Base-by-base conservation (phyloP, 2,113 vertebrate species). In the Prionailurus viverrinus region DNA sequence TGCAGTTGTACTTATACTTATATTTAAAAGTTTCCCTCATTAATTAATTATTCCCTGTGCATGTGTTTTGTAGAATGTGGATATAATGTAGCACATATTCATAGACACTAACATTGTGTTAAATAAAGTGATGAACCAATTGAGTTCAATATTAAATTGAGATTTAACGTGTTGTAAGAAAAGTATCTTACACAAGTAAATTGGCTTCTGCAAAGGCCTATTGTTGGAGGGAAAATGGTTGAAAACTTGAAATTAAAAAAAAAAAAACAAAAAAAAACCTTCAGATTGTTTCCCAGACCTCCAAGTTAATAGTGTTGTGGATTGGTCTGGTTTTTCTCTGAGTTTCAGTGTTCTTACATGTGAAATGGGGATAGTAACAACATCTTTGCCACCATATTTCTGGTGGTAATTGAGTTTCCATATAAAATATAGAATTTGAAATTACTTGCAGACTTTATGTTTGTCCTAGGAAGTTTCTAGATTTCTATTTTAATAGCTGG, bases 401-500 rank as follows among this genome's bases (percentile, higher is more conserved):
- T 53, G 78, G 21, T 78, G 51, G 33, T 45, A 78, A 53, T 65
- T 80, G 1, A 21, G 2, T 80, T 94, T 90, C 29, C 16, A 71
- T 81, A 15, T 19, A 93, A 79, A 91, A 51, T 88, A 55, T 0
- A 73, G 53, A 91, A 33, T 93, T 39, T 79, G 3, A 91, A 89
- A 85, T 4, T 63, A 21, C 33, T 79, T 85, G 3, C 19, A 95
- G 85, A 2, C 16, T 93, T 2, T 14, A 73, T 21, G 1, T 48
- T 76, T 51, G 13, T 51, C 10, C 31, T 89, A 71, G 13, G 19
- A 15, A 68, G 27, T 92, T 84, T 83, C 58, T 55, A 79, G 12
- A 53, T 85, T 96, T 89, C 41, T 6, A 25, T 85, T 84, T 87
- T 94, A 91, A 65, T 89, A 86, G 10, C 19, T 89, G 31, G 16